Conservation (phyloP, 2,797 vertebrate species). For the Centropyge bicolor region DNA sequence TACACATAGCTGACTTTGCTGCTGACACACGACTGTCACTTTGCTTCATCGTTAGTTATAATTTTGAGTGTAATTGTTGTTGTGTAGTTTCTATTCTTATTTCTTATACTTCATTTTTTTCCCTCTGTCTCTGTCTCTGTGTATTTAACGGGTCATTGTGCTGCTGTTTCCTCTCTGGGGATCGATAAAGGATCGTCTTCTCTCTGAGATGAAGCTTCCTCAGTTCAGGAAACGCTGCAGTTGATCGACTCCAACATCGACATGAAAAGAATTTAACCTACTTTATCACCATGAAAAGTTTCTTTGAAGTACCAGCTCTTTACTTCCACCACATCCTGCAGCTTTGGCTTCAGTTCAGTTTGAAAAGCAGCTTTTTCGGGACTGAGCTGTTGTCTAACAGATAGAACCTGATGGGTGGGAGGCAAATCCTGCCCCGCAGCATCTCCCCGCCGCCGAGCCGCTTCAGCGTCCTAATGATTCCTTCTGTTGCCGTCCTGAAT, state of each 20-base stretch:
- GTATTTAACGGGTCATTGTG: no score
- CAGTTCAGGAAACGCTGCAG: background rate
- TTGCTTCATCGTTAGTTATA: no score
- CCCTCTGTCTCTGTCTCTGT: no score
- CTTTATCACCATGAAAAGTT: background rate
- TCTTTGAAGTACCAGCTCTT: slow-evolving; percentile 2
- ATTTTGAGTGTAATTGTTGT: no score
- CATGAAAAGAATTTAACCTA: slow-evolving; percentile 4
- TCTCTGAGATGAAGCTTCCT: no score
- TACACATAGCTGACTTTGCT: no score
- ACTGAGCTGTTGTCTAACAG: slow-evolving; percentile 16
- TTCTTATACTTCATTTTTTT: no score
- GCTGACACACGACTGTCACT: no score
- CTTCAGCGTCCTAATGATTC: slow-evolving; percentile 58
- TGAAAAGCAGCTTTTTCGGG: slow-evolving; percentile 19
- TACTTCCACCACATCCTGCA: background rate
- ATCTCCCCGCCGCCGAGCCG: slow-evolving; percentile 29
- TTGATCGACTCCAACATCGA: background rate
- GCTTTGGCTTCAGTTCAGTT: slow-evolving; percentile 5
- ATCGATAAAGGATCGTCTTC: no score
- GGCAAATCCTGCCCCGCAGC: slow-evolving; percentile 51
- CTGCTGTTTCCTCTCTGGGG: no score
- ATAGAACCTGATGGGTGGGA: slow-evolving; percentile 41
- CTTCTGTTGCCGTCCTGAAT: slow-evolving; percentile 56
- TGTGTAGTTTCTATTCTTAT: no score